phyloP scores from a whole-genome alignment of 1,140 invertebrate species.

The Charaxes varanes region DNA sequence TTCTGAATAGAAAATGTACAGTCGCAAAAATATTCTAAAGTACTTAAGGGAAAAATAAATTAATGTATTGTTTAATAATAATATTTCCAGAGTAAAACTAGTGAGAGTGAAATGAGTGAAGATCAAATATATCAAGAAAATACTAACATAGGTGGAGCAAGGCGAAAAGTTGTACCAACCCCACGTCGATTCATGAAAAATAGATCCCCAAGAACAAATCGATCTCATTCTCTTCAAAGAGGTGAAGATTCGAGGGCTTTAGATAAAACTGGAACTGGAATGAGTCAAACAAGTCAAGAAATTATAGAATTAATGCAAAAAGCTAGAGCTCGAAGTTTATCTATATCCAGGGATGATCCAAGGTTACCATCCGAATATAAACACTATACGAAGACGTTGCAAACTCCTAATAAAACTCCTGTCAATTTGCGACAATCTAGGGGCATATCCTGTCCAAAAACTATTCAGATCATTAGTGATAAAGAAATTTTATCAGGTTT shows the following conservation, averaged over 20 bases:
- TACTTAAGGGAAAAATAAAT: constrained; percentile 28
- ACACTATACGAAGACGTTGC: constrained; percentile 45
- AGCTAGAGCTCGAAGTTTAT: constrained; percentile 67
- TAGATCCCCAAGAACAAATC: constrained; percentile 56
- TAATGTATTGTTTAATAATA: constrained; percentile 53
- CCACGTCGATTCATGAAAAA: constrained; percentile 58
- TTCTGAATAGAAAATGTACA: constrained; percentile 14
- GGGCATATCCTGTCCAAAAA: constrained; percentile 70
- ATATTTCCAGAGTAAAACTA: constrained; percentile 72
- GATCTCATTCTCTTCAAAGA: constrained; percentile 61
- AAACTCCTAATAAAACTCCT: constrained; percentile 67
- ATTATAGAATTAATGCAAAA: constrained; percentile 70
- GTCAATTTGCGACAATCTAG: constrained; percentile 48
- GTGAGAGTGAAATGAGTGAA: constrained; percentile 75
- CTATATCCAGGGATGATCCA: constrained; percentile 66
- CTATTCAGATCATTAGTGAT: constrained; percentile 71
- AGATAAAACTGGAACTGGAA: constrained; percentile 56
- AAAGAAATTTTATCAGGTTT: constrained; percentile 73
- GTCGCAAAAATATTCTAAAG: constrained; percentile 7
- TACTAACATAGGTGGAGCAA: constrained; percentile 34
- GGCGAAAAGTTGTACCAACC: constrained; percentile 50
- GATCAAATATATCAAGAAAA: constrained; percentile 56
- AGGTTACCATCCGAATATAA: constrained; percentile 51
- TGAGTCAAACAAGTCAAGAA: constrained; percentile 67
- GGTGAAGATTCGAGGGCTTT: constrained; percentile 39